Evolutionary conservation across 1,140 invertebrate species (phyloP).

Genomic region (Caenorhabditis remanei): DNA sequence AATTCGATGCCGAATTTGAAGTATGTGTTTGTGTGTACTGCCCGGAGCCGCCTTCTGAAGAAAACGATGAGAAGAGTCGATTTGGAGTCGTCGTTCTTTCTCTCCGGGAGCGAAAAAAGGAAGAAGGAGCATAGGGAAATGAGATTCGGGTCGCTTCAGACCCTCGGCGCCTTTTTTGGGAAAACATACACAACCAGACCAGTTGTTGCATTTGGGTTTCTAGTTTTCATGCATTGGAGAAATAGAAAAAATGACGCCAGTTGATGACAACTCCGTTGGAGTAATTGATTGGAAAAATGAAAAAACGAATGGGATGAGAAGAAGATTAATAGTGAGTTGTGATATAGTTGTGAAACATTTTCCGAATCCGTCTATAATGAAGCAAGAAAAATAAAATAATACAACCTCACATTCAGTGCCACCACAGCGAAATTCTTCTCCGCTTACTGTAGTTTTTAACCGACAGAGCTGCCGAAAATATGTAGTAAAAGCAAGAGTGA

Average conservation of each 20-base stretch:
- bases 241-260: background rate
- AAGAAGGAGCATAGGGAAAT: slow-evolving; percentile 40
- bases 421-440: no score
- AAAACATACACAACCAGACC: slow-evolving; percentile 14
- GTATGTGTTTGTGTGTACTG: slow-evolving; percentile 29
- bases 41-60: background rate
- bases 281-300: background rate
- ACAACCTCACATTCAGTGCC: no score
- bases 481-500: no score
- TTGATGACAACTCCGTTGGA: background rate
- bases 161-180: slow-evolving; percentile 7
- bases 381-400: no score
- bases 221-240: background rate
- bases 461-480: no score
- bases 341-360: no score
- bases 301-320: background rate
- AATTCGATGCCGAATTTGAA: slow-evolving; percentile 48
- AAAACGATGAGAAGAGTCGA: slow-evolving; percentile 50
- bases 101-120: background rate
- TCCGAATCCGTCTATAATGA: no score
- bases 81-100: slow-evolving; percentile 46
- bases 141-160: slow-evolving; percentile 47
- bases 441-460: no score
- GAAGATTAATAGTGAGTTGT: background rate
- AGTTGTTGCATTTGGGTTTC: background rate